These are phyloP conservation scores for Gallinago media DNA, from an alignment of 2,113 vertebrate genomes.

Conservation along the genomic window DNA sequence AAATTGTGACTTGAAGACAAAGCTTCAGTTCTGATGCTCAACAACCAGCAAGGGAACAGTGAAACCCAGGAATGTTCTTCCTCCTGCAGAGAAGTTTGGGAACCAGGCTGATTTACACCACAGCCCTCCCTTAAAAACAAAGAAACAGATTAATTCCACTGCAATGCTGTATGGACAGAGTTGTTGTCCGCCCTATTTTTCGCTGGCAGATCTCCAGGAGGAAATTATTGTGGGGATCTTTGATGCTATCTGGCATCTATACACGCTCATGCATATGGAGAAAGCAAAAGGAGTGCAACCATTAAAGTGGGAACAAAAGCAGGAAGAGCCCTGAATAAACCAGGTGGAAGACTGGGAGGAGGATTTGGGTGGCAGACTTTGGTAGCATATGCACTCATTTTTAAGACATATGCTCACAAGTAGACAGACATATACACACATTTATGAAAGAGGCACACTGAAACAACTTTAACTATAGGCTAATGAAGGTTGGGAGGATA, in stretches of 20 bases:
- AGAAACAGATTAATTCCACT: background rate
- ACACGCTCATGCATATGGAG: background rate
- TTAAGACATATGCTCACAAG: background rate
- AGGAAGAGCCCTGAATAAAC: background rate
- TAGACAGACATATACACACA: background rate
- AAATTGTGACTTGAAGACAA: background rate
- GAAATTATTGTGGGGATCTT: constrained; percentile 13
- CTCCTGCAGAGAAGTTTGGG: background rate
- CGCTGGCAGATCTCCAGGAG: background rate
- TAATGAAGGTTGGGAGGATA: background rate
- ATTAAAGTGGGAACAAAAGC: background rate
- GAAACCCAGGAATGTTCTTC: background rate
- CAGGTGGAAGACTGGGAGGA: background rate
- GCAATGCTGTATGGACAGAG: background rate
- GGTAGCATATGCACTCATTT: background rate
- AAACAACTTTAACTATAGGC: background rate
- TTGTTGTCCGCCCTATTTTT: background rate
- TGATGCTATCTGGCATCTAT: constrained; percentile 11
- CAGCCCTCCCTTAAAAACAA: background rate
- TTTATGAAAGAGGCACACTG: background rate
- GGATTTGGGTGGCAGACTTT: background rate
- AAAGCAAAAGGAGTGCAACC: background rate
- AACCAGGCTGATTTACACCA: background rate
- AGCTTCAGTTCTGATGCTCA: background rate
- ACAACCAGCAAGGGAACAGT: background rate